Percentiles rank a stretch among this genome's conserved stretches.
Conservation (phyloP, 2,113 vertebrate species). For the Arothron firmamentum region DNA sequence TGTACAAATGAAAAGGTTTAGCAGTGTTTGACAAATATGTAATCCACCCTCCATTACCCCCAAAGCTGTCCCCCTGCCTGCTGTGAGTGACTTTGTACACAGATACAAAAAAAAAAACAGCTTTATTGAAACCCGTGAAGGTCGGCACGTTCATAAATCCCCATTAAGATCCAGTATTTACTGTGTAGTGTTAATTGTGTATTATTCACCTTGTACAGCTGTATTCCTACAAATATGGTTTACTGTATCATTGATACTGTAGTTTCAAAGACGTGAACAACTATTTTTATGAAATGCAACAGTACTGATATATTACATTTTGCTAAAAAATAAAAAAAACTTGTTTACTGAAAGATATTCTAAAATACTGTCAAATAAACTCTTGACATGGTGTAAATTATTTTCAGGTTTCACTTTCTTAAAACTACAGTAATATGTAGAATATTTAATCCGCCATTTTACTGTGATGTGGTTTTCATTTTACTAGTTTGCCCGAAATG, state of each 20-base stretch:
- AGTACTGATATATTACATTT: slow-evolving; percentile 99
- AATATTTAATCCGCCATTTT: background rate
- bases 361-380: slow-evolving; percentile 99
- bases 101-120: slow-evolving; percentile 41
- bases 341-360: slow-evolving; percentile 99
- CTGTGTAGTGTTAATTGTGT: slow-evolving; percentile 99
- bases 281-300: slow-evolving; percentile 99
- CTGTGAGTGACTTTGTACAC: slow-evolving; percentile 79
- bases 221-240: slow-evolving; percentile 99
- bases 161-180: slow-evolving; percentile 93
- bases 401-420: slow-evolving; percentile 22
- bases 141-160: slow-evolving; percentile 87
- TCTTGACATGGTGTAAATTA: slow-evolving; percentile 92
- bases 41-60: slow-evolving; percentile 84
- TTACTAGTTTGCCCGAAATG: too few species aligned
- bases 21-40: slow-evolving; percentile 57
- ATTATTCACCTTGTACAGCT: slow-evolving; percentile 99
- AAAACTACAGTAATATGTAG: background rate
- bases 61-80: slow-evolving; percentile 83
- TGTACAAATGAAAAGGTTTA: slow-evolving; percentile 39
- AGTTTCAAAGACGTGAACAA: slow-evolving; percentile 99
- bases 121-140: slow-evolving; percentile 75
- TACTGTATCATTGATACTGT: slow-evolving; percentile 97
- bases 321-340: slow-evolving; percentile 90
- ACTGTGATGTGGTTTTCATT: too few species aligned